Evolutionary conservation across 2,888 invertebrate genomes (phyloP), one percentile per base, ranked within the genome.

Genomic region (Acleris emargana): DNA sequence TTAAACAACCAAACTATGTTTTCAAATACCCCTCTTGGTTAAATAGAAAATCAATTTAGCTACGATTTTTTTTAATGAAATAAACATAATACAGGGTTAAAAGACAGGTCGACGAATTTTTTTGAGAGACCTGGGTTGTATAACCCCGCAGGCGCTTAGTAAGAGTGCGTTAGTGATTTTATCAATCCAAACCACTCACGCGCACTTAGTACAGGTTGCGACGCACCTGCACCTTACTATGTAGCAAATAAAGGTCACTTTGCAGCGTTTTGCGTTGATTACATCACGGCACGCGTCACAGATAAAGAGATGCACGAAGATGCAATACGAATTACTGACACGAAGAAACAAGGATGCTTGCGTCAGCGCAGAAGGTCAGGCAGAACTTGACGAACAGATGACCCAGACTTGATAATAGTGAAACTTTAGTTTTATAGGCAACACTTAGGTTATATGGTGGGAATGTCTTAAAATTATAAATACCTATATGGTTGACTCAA

Each of bases 271-370:
- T 52, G 38, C 2, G 17, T 16, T n/a, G 49, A 16, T 64, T 64
- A 54, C 54, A 64, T 64, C 64, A 64, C 42, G 5, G 13, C 50
- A 28, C 64, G 63, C 52, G 54, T 54, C 59, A 59, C 49, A 59
- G 59, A 64, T 63, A 62, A 43, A 18, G 49, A 58, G 43, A 64
- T 64, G 64, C 64, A 58, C 45, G 57, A 47, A 42, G 58, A 54
- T 52, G 60, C 60, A 60, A 22, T 25, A 22, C 50, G n/a, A 49
- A 58, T 42, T 51, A 51, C 32, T 17, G 25, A 57, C 51, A 51
- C 42, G 38, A 22, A n/a, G 16, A 22, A 50, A 22, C 58, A 51
- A 58, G 58, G 50, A 50, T 51, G 45, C 53, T 62, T 55, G 49
- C 54, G 42, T 55, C 55, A 62, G 22, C 5, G 22, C 25, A 18